These are phyloP conservation scores for Reinhardtius hippoglossoides DNA, from an alignment of 2,113 vertebrate genomes.

Conservation along the genomic window DNA sequence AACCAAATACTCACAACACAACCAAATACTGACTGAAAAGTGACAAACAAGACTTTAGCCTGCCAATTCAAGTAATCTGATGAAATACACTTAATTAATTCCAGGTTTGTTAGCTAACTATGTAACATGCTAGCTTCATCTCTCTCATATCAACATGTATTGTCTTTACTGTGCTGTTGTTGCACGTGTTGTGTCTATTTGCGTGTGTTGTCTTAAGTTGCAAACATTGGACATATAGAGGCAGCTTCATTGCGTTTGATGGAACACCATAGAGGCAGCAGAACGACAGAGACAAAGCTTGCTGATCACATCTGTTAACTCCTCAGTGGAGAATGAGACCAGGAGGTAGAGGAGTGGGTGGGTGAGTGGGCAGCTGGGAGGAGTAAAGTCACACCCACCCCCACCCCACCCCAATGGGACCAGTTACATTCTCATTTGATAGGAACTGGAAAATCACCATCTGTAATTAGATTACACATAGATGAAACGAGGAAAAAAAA, in stretches of 20 bases:
- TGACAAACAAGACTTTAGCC: too few species aligned
- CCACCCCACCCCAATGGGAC: slow-evolving; percentile 49
- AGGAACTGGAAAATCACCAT: slow-evolving; percentile 76
- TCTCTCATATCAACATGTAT: too few species aligned
- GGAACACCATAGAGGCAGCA: slow-evolving; percentile 1
- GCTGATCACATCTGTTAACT: slow-evolving; percentile 66
- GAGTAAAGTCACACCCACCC: slow-evolving; percentile 13
- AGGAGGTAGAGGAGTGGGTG: slow-evolving; percentile 11
- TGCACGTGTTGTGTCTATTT: too few species aligned
- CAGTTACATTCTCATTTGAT: slow-evolving; percentile 75
- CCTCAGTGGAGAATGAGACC: slow-evolving; percentile 39
- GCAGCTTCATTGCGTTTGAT: slow-evolving; percentile 11
- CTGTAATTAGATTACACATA: slow-evolving; percentile 81
- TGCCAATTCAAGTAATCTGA: too few species aligned
- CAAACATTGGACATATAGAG: not conserved
- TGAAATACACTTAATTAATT: too few species aligned
- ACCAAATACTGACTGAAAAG: not conserved
- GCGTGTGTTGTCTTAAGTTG: not conserved
- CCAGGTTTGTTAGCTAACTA: too few species aligned
- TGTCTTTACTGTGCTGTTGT: not conserved
- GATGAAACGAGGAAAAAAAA: slow-evolving; percentile 60
- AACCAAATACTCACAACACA: not conserved
- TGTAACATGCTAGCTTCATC: too few species aligned
- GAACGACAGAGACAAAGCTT: slow-evolving; percentile 44
- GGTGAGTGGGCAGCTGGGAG: slow-evolving; percentile 21